These are phyloP conservation scores for Phrynocephalus versicolor DNA, from an alignment of 2,113 vertebrate genomes.

Conservation along the genomic window DNA sequence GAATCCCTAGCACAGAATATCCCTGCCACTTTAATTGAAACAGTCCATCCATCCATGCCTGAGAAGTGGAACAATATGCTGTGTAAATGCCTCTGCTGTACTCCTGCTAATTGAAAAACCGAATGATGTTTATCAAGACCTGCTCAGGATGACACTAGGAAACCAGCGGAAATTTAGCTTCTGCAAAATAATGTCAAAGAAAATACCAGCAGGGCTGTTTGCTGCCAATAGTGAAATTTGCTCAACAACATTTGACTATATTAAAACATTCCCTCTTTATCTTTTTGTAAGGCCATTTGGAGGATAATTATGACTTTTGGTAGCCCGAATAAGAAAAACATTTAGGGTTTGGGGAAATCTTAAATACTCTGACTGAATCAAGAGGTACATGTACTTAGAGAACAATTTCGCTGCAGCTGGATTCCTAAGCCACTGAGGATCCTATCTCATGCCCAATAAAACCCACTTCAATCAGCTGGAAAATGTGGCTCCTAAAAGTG, in stretches of 20 bases:
- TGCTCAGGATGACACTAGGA: constrained; percentile 5
- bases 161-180: constrained; percentile 16
- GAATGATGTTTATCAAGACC: constrained; percentile 5
- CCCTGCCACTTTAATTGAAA: neutral
- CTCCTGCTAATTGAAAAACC: neutral
- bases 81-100: neutral
- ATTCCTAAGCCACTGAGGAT: too few relatives aligned
- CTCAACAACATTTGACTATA: neutral
- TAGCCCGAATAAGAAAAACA: neutral
- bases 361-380: neutral
- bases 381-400: neutral
- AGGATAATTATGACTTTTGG: neutral
- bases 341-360: neutral
- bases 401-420: too few relatives aligned
- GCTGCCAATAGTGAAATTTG: neutral
- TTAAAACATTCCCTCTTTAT: neutral
- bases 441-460: too few relatives aligned
- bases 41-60: neutral
- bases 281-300: neutral
- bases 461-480: too few relatives aligned
- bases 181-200: neutral
- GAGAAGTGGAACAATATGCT: neutral
- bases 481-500: too few relatives aligned
- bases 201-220: neutral
- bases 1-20: constrained; percentile 26